Evolutionary conservation across 2,797 vertebrate species (phyloP).

Genomic region (Melanotaenia boesemani): DNA sequence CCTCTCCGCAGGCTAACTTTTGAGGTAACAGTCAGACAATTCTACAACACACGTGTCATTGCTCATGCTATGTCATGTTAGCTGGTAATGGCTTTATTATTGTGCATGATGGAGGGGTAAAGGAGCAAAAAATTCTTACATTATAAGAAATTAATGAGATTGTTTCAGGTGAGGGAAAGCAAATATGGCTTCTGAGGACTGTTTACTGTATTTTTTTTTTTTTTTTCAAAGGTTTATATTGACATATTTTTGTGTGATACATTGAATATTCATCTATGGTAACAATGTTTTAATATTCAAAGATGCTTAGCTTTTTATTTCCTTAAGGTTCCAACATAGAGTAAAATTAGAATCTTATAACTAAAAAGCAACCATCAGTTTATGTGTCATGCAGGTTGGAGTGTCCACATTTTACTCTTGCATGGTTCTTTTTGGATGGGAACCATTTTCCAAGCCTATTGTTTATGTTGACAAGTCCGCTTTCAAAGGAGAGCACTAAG

Average conservation of each 20-base stretch:
- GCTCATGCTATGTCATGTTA: slow-evolving; percentile 56
- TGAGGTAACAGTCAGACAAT: slow-evolving; percentile 46
- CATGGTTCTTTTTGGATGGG: not conserved
- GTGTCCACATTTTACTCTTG: not conserved
- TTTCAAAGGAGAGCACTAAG: not conserved
- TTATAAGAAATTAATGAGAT: slow-evolving; percentile 30
- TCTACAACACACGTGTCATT: slow-evolving; percentile 62
- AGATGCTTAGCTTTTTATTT: not conserved
- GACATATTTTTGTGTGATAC: too few relatives aligned
- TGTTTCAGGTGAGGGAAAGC: too few relatives aligned
- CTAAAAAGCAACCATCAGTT: not conserved
- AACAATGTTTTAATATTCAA: too few relatives aligned
- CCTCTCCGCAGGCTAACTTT: slow-evolving; percentile 39
- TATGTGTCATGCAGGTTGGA: not conserved
- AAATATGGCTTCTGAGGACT: too few relatives aligned
- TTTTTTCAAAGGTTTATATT: too few relatives aligned
- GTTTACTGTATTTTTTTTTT: too few relatives aligned
- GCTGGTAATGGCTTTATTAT: slow-evolving; percentile 72
- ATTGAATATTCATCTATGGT: too few relatives aligned
- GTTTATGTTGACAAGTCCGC: not conserved
- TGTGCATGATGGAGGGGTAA: slow-evolving; percentile 47
- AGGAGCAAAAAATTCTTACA: slow-evolving; percentile 26
- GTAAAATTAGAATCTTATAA: not conserved
- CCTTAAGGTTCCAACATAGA: not conserved
- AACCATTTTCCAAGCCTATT: too few relatives aligned